Percentiles rank a stretch among this genome's conserved stretches.
phyloP scores from a whole-genome alignment of 2,888 invertebrate species.

The Agrotis exclamationis region DNA sequence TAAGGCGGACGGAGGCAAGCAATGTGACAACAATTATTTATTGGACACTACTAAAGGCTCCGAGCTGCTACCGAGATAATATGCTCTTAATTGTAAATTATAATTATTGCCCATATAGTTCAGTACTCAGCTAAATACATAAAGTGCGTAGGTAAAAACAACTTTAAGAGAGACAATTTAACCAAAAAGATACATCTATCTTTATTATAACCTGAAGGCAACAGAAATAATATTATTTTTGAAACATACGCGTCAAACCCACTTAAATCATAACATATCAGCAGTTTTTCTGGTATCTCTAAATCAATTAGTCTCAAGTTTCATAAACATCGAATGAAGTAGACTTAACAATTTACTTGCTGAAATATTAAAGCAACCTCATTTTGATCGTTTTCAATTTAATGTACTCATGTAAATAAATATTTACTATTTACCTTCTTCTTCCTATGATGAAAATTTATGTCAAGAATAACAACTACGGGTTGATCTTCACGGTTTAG shows the following conservation, averaged over 20 bases:
- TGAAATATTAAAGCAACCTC: neutral
- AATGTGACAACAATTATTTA: neutral
- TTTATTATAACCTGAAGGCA: constrained; percentile 1
- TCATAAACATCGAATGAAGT: constrained; percentile 10
- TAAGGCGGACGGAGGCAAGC: no score
- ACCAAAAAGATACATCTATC: neutral
- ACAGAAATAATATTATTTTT: constrained; percentile 13
- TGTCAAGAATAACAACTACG: no score
- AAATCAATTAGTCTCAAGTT: constrained; percentile 36
- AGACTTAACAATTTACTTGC: constrained; percentile 3
- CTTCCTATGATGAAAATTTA: neutral
- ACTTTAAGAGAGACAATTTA: neutral
- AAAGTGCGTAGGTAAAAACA: neutral
- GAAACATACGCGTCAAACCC: constrained; percentile 14
- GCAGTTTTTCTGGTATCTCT: constrained; percentile 12
- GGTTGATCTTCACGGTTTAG: no score
- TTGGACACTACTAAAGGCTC: neutral
- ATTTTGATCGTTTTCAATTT: neutral
- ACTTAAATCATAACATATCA: constrained; percentile 1
- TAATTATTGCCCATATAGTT: neutral
- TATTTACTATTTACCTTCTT: neutral
- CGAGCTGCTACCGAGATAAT: neutral
- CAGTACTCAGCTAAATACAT: neutral
- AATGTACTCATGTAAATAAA: no score
- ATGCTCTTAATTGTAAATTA: neutral